Evolutionary conservation across 53 echinoderm and acorn worm genomes (phyloP).

Genomic region (Luidia sarsii): DNA sequence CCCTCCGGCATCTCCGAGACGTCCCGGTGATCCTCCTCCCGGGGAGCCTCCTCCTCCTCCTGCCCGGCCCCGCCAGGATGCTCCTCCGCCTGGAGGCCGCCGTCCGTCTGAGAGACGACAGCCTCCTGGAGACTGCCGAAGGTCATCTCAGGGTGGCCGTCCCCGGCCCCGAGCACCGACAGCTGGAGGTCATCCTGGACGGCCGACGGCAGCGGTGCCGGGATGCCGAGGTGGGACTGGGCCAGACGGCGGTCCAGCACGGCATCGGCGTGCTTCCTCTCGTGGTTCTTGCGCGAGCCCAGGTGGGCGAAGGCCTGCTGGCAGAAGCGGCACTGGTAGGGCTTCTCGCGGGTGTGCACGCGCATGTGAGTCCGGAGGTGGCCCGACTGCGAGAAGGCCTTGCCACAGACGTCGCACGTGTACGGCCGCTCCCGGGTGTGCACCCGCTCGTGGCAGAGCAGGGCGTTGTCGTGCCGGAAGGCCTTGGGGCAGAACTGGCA

Average conservation of each 20-base stretch:
- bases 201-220: too few species aligned
- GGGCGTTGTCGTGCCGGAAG: neutral
- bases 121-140: too few species aligned
- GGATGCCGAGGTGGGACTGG: neutral
- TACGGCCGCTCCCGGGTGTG: conserved; percentile 11
- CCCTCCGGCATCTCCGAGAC: neutral
- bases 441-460: conserved; percentile 5
- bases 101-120: too few species aligned
- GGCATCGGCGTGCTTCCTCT: neutral
- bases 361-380: conserved; percentile 12
- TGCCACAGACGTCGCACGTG: neutral
- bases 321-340: conserved; percentile 14
- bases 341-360: conserved; percentile 26
- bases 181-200: too few species aligned
- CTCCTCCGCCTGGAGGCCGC: too few species aligned
- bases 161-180: too few species aligned
- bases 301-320: conserved; percentile 10
- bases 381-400: conserved; percentile 4
- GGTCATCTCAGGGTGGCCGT: too few species aligned
- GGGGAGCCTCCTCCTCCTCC: neutral
- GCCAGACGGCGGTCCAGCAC: too few species aligned
- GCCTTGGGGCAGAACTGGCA: conserved; percentile 33
- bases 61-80: too few species aligned
- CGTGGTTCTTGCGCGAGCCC: conserved; percentile 20
- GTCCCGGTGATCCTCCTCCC: too few species aligned